Evolutionary conservation across 2,113 vertebrate species (phyloP).

Genomic region (Pyrgilauda ruficollis): DNA sequence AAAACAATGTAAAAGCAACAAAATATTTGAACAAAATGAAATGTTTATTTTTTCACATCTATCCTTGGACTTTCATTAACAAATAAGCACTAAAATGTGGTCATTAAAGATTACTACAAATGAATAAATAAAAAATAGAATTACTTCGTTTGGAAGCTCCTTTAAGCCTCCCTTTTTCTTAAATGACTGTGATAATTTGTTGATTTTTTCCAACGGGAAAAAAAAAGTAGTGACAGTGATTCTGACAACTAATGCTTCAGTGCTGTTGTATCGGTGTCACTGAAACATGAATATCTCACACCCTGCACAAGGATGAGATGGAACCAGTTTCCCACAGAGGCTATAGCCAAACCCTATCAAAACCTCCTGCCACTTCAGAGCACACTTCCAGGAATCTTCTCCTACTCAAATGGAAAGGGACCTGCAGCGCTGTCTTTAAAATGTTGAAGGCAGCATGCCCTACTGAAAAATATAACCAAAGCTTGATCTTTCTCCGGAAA

Average conservation of each 20-base stretch:
- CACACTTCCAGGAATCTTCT: neutral
- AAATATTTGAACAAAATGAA: neutral
- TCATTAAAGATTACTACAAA: neutral
- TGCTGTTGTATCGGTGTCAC: neutral
- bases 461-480: neutral
- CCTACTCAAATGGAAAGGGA: neutral
- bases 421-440: neutral
- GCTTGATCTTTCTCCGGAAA: neutral
- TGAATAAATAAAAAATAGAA: neutral
- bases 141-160: neutral
- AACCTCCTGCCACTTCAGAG: neutral
- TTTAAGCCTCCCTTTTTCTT: neutral
- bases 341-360: neutral
- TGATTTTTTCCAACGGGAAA: neutral
- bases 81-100: neutral
- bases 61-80: neutral
- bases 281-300: neutral
- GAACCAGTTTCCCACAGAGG: neutral
- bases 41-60: neutral
- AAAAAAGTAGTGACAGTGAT: neutral
- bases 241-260: neutral
- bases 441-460: neutral
- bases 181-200: neutral
- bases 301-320: fast-evolving
- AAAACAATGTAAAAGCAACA: neutral